phyloP scores from a whole-genome alignment of 2,797 vertebrate genomes.

The Takifugu ocellatus region DNA sequence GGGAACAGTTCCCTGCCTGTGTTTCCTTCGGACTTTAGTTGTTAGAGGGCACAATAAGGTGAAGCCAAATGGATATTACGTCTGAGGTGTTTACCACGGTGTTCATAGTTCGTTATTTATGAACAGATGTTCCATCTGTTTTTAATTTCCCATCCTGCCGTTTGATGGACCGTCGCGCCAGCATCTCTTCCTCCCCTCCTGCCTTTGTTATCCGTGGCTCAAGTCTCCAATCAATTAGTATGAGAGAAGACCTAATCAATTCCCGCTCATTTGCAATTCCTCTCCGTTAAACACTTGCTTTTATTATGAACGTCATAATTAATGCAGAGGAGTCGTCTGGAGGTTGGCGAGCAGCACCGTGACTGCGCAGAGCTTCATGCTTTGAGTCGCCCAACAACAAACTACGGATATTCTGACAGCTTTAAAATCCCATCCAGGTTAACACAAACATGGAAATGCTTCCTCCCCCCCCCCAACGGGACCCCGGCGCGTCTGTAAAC shows the following conservation, averaged over 20 bases:
- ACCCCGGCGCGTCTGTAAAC: too few species aligned
- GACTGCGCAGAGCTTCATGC: too few species aligned
- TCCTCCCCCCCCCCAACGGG: too few species aligned
- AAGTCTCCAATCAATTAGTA: slow-evolving; percentile 55
- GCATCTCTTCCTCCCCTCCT: background rate
- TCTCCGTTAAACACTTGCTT: slow-evolving; percentile 47
- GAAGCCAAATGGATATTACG: background rate
- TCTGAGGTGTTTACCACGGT: background rate
- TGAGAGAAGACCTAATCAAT: slow-evolving; percentile 56
- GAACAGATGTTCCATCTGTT: background rate
- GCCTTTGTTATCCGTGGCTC: slow-evolving; percentile 14
- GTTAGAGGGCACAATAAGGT: background rate
- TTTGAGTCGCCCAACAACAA: too few species aligned
- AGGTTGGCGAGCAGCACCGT: too few species aligned
- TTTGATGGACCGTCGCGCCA: background rate
- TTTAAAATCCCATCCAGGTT: background rate
- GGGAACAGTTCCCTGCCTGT: slow-evolving; percentile 30
- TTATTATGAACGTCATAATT: slow-evolving; percentile 63
- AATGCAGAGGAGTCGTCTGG: slow-evolving; percentile 24
- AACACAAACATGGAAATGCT: background rate
- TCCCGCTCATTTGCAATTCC: slow-evolving; percentile 63
- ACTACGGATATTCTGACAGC: too few species aligned
- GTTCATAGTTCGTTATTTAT: slow-evolving; percentile 7
- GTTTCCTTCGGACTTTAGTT: background rate
- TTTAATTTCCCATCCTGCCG: too few species aligned